Evolutionary conservation across 2,113 vertebrate species (phyloP).

Genomic region (Lonchura striata): DNA sequence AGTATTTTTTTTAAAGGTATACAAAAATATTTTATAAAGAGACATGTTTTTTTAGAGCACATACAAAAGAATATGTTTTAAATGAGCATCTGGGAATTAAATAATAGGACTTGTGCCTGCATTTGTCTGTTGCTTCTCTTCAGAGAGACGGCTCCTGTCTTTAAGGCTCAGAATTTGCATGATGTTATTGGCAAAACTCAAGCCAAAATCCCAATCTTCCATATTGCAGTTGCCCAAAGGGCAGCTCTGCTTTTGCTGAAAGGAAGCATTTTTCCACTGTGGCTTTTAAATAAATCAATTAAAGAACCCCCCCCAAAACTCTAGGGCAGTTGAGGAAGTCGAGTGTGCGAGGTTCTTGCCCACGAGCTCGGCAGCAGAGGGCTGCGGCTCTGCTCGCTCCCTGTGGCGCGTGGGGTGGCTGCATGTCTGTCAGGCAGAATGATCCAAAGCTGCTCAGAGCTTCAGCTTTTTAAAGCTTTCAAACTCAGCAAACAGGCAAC

Average conservation of each 20-base stretch:
- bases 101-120: background rate
- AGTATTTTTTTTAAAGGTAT: background rate
- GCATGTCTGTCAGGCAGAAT: background rate
- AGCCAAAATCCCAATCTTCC: background rate
- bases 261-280: background rate
- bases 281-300: background rate
- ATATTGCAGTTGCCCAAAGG: background rate
- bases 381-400: background rate
- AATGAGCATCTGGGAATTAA: background rate
- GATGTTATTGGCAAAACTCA: background rate
- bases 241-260: background rate
- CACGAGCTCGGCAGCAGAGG: accelerated
- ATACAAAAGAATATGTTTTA: background rate
- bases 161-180: background rate
- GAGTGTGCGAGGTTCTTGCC: background rate
- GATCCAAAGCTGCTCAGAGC: background rate
- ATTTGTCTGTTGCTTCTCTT: background rate
- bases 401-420: accelerated
- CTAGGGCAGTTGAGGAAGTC: background rate
- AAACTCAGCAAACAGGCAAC: background rate
- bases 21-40: background rate
- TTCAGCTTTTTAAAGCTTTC: background rate
- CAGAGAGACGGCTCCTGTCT: background rate
- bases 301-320: background rate
- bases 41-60: background rate